phyloP scores from a whole-genome alignment of 2,797 vertebrate species.

The Pristis pectinata region DNA sequence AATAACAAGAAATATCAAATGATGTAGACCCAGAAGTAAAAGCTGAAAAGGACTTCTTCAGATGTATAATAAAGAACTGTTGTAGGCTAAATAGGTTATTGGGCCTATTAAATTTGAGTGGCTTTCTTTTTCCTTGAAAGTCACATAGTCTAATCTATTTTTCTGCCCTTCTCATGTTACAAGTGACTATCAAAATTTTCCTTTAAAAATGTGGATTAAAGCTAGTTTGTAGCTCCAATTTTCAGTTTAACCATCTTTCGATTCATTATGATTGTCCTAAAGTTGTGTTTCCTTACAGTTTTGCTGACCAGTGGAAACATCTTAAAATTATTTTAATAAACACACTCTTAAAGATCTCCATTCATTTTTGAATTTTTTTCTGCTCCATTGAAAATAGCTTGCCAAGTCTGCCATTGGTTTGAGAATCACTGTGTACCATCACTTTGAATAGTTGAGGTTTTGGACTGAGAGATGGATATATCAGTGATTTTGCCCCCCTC shows the following conservation, averaged over 20 bases:
- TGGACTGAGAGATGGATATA: background rate
- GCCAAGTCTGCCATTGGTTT: background rate
- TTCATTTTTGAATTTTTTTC: background rate
- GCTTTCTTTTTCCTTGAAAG: background rate
- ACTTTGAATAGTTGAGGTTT: background rate
- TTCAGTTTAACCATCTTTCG: background rate
- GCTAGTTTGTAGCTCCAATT: background rate
- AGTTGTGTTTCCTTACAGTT: background rate
- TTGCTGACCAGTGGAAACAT: background rate
- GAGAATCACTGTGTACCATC: background rate
- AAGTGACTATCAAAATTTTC: background rate
- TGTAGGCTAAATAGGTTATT: background rate
- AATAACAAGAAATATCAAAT: background rate
- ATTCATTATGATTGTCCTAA: background rate
- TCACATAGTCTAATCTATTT: background rate
- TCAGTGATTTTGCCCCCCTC: background rate
- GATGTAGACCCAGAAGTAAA: background rate
- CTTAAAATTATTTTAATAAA: background rate
- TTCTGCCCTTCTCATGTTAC: background rate
- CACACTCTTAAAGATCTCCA: background rate
- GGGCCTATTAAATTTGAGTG: background rate
- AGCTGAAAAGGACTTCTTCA: background rate
- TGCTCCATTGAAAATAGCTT: background rate
- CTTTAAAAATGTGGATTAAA: background rate
- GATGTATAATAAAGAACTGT: background rate